Conservation (phyloP, 2,888 invertebrate species). For the Apotomis betuletana region DNA sequence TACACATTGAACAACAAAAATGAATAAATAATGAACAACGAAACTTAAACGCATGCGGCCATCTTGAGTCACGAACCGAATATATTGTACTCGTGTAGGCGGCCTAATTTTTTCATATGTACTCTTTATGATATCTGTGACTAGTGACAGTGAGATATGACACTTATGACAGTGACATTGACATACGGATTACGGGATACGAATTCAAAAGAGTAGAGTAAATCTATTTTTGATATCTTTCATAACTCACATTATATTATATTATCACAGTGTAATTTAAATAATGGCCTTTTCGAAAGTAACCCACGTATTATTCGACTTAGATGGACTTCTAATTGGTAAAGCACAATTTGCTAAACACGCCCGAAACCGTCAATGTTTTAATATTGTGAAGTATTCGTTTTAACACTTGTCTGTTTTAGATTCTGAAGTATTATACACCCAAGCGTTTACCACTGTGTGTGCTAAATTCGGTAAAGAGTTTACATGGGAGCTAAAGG, state of each 20-base stretch:
- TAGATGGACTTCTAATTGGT: conserved; percentile 85
- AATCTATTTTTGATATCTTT: conserved; percentile 27
- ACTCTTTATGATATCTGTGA: no score
- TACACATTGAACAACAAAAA: no score
- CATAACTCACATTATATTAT: neutral
- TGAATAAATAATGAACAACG: no score
- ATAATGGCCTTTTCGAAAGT: conserved; percentile 73
- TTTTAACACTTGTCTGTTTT: conserved; percentile 50
- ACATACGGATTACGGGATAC: no score
- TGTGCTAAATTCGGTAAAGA: conserved; percentile 87
- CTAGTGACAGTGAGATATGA: no score
- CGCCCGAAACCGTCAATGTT: neutral
- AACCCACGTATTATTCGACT: conserved; percentile 85
- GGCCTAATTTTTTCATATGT: no score
- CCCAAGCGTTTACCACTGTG: conserved; percentile 86
- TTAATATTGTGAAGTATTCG: neutral
- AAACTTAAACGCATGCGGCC: no score
- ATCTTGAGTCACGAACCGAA: no score
- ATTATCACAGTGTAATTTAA: neutral
- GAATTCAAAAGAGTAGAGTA: no score
- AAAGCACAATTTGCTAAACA: conserved; percentile 44
- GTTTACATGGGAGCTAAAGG: conserved; percentile 92
- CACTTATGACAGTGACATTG: no score
- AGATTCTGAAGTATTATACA: conserved; percentile 93
- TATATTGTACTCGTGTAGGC: no score